Conservation (phyloP, 2,113 vertebrate species). For the Psilopsiagon aurifrons region DNA sequence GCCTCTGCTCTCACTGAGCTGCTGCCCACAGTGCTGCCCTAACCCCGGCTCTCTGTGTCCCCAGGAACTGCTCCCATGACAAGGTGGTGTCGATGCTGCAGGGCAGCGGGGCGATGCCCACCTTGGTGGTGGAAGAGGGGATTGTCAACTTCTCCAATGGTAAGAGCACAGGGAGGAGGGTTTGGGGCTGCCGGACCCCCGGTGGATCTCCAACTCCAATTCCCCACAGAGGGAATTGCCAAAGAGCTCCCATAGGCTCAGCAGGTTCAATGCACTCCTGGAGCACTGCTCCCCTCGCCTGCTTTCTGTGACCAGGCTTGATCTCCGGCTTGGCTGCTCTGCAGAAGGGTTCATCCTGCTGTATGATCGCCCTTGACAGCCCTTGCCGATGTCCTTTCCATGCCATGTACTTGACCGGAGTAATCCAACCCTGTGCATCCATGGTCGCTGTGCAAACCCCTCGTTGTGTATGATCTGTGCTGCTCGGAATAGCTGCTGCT, state of each 20-base stretch:
- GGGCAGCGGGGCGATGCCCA: conserved; percentile 95
- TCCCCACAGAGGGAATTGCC: neutral
- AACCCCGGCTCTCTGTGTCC: neutral
- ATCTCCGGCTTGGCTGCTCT: neutral
- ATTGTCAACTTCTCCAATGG: conserved; percentile 81
- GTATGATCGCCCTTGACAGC: neutral
- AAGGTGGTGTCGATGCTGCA: conserved; percentile 99
- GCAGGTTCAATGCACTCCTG: rapidly evolving
- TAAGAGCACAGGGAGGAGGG: conserved; percentile 26
- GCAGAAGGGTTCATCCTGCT: neutral
- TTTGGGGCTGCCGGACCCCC: rapidly evolving
- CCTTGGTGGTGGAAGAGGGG: conserved; percentile 94
- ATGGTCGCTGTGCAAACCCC: neutral
- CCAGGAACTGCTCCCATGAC: conserved; percentile 96
- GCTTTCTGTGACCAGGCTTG: neutral
- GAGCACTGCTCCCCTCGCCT: neutral
- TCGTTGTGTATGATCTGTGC: neutral
- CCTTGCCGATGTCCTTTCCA: neutral
- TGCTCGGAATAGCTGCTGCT: neutral
- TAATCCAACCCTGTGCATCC: neutral
- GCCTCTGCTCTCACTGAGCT: rapidly evolving
- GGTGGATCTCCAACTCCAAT: neutral
- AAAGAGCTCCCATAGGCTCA: rapidly evolving
- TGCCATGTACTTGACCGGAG: neutral
- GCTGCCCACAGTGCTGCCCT: neutral